Evolutionary conservation across 2,113 vertebrate species (phyloP).

Genomic region (Podilymbus podiceps): DNA sequence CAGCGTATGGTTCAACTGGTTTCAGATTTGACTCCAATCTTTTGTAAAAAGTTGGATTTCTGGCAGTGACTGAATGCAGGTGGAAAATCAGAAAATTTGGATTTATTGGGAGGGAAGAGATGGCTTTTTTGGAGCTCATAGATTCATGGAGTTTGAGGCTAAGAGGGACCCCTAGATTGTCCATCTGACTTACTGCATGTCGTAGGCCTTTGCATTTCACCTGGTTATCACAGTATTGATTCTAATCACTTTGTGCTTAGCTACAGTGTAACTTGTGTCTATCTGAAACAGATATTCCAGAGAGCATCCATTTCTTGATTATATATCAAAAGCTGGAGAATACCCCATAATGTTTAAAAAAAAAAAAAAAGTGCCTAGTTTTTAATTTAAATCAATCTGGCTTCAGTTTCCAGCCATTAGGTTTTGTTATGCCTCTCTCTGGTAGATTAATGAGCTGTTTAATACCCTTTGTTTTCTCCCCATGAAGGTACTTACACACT

Average conservation of each 20-base stretch:
- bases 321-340: not conserved
- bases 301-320: not conserved
- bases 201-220: accelerated
- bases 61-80: not conserved
- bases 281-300: not conserved
- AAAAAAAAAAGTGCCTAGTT: not conserved
- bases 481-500: constrained; percentile 48
- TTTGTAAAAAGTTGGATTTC: not conserved
- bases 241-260: not conserved
- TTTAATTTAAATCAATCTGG: constrained; percentile 42
- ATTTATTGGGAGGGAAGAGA: not conserved
- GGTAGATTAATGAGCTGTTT: constrained; percentile 63
- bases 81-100: not conserved
- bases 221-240: not conserved
- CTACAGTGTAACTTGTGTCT: not conserved
- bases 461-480: constrained; percentile 53
- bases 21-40: not conserved
- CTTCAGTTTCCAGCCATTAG: constrained; percentile 41
- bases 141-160: not conserved
- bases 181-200: not conserved
- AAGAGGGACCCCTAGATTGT: not conserved
- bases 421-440: constrained; percentile 45
- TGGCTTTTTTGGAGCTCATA: not conserved
- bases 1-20: not conserved
- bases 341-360: not conserved